Evolutionary conservation across 2,113 vertebrate species (phyloP).

Genomic region (Coryphaenoides rupestris): DNA sequence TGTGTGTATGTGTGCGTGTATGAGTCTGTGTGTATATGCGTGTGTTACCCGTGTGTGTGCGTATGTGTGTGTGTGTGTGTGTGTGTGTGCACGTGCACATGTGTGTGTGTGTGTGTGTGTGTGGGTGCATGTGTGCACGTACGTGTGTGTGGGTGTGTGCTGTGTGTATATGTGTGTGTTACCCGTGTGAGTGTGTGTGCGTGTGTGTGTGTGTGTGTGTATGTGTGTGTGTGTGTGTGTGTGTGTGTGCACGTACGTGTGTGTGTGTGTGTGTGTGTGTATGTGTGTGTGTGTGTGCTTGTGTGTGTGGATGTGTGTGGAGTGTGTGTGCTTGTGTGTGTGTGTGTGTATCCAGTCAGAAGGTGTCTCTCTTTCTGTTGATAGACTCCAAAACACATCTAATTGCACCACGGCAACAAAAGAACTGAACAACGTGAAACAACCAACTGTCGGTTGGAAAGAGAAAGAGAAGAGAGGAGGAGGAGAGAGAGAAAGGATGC

Average conservation of each 20-base stretch:
- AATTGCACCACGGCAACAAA: constrained; percentile 55
- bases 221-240: neutral
- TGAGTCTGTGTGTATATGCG: neutral
- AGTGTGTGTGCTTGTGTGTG: neutral
- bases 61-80: constrained; percentile 12
- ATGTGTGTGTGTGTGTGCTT: constrained; percentile 18
- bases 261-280: constrained; percentile 14
- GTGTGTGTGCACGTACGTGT: constrained; percentile 11
- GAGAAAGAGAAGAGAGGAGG: constrained; percentile 5
- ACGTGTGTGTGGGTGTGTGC: neutral
- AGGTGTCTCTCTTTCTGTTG: constrained; percentile 35
- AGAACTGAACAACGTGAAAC: constrained; percentile 41
- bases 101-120: neutral
- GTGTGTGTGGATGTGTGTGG: neutral
- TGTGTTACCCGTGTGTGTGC: neutral
- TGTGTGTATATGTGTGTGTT: neutral
- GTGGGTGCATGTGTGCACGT: neutral
- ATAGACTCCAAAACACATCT: constrained; percentile 58
- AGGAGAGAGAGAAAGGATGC: constrained; percentile 18
- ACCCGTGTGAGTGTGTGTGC: neutral
- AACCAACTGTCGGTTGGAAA: constrained; percentile 22
- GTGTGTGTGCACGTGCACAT: neutral
- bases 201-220: too few relatives aligned
- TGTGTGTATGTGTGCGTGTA: too few relatives aligned
- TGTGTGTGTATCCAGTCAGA: constrained; percentile 22